Conservation (phyloP, 2,797 vertebrate genomes). For the Ctenopoma kingsleyae region DNA sequence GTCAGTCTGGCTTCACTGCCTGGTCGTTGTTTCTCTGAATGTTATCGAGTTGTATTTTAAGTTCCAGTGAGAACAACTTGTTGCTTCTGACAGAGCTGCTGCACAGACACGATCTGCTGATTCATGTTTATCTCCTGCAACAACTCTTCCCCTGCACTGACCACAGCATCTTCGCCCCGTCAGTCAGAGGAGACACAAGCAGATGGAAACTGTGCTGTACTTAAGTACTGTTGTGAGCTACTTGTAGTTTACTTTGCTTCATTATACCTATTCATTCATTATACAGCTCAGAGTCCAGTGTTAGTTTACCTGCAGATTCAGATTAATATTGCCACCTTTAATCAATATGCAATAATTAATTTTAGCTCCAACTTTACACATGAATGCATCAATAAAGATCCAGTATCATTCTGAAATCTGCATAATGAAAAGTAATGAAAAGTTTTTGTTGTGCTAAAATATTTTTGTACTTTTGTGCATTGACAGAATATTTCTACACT, state of each 20-base stretch:
- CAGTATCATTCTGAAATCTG: too few species aligned
- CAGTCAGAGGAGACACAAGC: constrained; percentile 25
- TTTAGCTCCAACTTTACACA: background rate
- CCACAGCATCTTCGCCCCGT: constrained; percentile 6
- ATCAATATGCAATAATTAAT: too few species aligned
- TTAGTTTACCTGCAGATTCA: background rate
- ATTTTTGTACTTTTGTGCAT: too few species aligned
- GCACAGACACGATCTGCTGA: constrained; percentile 43
- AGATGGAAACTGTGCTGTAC: background rate
- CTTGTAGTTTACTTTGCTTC: background rate
- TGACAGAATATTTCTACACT: background rate
- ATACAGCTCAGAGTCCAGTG: too few species aligned
- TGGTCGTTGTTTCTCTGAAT: constrained; percentile 18
- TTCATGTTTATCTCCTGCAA: constrained; percentile 70
- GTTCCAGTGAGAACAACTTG: background rate
- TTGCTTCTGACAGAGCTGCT: constrained; percentile 30
- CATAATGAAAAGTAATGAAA: too few species aligned
- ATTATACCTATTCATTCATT: too few species aligned
- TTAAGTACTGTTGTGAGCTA: background rate
- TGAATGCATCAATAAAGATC: background rate
- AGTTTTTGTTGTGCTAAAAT: too few species aligned
- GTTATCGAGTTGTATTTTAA: background rate
- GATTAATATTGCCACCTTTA: background rate
- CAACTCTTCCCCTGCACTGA: constrained; percentile 48
- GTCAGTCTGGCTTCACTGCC: constrained; percentile 18